Percentiles rank a stretch among this genome's conserved stretches.
These are phyloP conservation scores for Lathronympha strigana DNA, from an alignment of 2,888 invertebrate genomes.

Conservation along the genomic window DNA sequence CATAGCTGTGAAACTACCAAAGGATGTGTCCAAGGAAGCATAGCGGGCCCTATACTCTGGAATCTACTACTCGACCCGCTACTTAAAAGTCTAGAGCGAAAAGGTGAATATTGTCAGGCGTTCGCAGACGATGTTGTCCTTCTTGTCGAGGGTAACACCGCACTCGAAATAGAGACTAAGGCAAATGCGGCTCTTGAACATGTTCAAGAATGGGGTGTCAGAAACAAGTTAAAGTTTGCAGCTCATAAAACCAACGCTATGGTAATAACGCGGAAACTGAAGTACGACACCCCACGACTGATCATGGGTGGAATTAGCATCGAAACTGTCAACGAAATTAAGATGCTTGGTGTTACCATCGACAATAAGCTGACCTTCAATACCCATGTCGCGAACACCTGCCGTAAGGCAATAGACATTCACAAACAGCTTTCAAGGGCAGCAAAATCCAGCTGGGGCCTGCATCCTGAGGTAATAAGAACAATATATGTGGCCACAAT, in stretches of 20 bases:
- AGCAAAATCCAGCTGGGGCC: too few species aligned
- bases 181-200: not conserved
- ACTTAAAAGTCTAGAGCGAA: not conserved
- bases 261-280: not conserved
- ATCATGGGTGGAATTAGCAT: not conserved
- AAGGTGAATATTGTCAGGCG: not conserved
- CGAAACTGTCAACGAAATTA: not conserved
- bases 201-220: not conserved
- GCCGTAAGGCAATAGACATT: too few species aligned
- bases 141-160: not conserved
- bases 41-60: not conserved
- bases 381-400: too few species aligned
- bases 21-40: not conserved
- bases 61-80: not conserved
- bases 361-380: too few species aligned
- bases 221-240: not conserved
- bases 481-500: too few species aligned
- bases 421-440: too few species aligned
- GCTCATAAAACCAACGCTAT: not conserved
- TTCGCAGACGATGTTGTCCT: conserved; percentile 4
- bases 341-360: too few species aligned
- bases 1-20: not conserved
- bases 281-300: not conserved
- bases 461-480: too few species aligned
- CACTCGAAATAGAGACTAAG: not conserved